Conservation (phyloP, 1,140 invertebrate genomes). For the Sitodiplosis mosellana region DNA sequence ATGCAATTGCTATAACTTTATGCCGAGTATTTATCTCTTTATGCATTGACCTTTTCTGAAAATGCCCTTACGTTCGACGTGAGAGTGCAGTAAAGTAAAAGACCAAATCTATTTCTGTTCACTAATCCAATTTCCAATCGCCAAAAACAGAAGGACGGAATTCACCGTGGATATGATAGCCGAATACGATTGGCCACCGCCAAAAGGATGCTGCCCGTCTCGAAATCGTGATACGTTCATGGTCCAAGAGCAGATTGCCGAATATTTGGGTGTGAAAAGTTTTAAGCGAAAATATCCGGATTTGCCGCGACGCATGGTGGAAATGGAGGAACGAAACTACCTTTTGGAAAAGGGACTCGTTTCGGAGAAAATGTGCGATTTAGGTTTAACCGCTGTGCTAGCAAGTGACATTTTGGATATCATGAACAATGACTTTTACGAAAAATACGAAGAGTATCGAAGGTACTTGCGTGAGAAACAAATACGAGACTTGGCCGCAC, state of each 20-base stretch:
- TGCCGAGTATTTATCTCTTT: too few species aligned
- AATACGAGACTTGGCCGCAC: conserved; percentile 18
- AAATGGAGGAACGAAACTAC: conserved; percentile 79
- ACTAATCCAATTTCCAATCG: conserved; percentile 7
- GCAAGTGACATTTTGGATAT: conserved; percentile 86
- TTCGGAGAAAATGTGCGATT: conserved; percentile 79
- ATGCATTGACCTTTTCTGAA: too few species aligned
- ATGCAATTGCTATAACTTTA: too few species aligned
- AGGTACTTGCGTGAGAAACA: conserved; percentile 64
- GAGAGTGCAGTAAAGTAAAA: too few species aligned
- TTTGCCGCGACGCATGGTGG: conserved; percentile 60
- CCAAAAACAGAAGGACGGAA: conserved; percentile 32
- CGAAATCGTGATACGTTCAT: conserved; percentile 55
- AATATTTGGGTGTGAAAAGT: conserved; percentile 82
- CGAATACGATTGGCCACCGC: conserved; percentile 83
- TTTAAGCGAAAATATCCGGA: conserved; percentile 93
- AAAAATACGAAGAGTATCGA: conserved; percentile 86
- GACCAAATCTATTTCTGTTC: conserved; percentile 5
- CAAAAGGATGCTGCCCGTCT: conserved; percentile 32
- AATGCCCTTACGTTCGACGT: too few species aligned
- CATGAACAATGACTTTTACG: conserved; percentile 86
- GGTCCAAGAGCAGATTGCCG: conserved; percentile 73
- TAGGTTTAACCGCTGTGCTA: conserved; percentile 78
- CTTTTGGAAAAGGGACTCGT: conserved; percentile 68
- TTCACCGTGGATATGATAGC: conserved; percentile 73